Percentiles rank a stretch among this genome's conserved stretches.
phyloP scores from a whole-genome alignment of 2,888 invertebrate genomes.

The Aleiodes leptofemur region DNA sequence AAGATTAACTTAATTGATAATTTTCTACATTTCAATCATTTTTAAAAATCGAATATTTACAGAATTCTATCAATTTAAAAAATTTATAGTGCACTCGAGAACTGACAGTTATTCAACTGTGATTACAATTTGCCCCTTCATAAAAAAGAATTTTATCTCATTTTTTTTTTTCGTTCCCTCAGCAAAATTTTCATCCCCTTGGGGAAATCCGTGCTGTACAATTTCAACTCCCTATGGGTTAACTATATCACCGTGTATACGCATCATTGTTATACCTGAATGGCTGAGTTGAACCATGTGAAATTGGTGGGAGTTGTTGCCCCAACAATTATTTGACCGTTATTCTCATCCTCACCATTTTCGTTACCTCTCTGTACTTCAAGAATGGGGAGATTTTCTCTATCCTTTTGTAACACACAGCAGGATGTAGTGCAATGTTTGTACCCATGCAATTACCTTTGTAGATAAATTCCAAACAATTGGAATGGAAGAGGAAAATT shows the following conservation, averaged over 20 bases:
- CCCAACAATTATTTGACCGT: conserved; percentile 7
- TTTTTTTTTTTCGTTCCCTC: not conserved
- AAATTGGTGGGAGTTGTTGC: conserved; percentile 12
- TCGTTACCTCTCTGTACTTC: not conserved
- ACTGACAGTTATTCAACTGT: not conserved
- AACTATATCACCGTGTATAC: not conserved
- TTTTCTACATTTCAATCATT: not conserved
- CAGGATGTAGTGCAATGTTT: too few species aligned
- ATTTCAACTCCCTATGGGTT: not conserved
- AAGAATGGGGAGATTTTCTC: not conserved
- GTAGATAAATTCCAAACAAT: too few species aligned
- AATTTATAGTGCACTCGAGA: not conserved
- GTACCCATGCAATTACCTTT: too few species aligned
- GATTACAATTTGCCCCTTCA: not conserved
- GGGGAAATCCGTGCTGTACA: not conserved
- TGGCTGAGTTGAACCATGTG: not conserved
- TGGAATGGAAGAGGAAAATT: too few species aligned
- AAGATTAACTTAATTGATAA: not conserved
- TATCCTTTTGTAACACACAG: not conserved
- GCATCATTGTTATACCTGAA: conserved; percentile 6
- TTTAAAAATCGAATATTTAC: too few species aligned
- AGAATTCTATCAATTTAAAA: too few species aligned
- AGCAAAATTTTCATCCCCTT: not conserved
- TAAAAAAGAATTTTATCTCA: not conserved
- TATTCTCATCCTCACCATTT: not conserved